Evolutionary conservation across 2,888 invertebrate genomes (phyloP).

Genomic region (Panorpa germanica): DNA sequence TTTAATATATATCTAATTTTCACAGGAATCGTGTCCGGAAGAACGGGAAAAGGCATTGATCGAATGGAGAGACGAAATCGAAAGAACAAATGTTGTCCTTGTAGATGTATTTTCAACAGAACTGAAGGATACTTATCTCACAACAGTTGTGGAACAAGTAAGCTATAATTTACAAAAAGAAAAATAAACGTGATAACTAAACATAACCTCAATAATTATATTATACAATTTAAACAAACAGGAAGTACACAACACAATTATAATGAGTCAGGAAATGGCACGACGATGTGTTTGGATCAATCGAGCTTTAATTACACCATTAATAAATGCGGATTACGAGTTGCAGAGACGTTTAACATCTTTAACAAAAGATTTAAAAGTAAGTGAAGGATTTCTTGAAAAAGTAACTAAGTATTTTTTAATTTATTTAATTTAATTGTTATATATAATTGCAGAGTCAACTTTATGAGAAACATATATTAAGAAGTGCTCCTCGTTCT

Average conservation of each 20-base stretch:
- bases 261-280: constrained; percentile 61
- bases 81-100: too few relatives aligned
- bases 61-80: constrained; percentile 32
- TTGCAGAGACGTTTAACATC: constrained; percentile 46
- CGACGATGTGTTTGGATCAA: constrained; percentile 67
- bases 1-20: too few relatives aligned
- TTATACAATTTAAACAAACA: constrained; percentile 18
- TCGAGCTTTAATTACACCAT: constrained; percentile 35
- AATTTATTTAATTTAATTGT: constrained; percentile 3
- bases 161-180: constrained; percentile 6
- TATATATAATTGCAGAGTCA: constrained; percentile 32
- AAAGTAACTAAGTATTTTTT: neutral
- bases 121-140: constrained; percentile 60
- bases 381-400: constrained; percentile 17
- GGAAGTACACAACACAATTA: constrained; percentile 66
- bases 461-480: constrained; percentile 53
- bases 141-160: constrained; percentile 64
- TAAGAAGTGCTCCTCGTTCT: constrained; percentile 33
- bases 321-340: constrained; percentile 35
- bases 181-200: neutral
- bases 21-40: too few relatives aligned
- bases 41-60: constrained; percentile 28
- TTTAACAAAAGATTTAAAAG: constrained; percentile 54
- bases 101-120: constrained; percentile 55
- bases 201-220: constrained; percentile 3